Evolutionary conservation across 1,140 invertebrate genomes (phyloP).

Genomic region (Pachyrhynchus sulphureomaculatus): DNA sequence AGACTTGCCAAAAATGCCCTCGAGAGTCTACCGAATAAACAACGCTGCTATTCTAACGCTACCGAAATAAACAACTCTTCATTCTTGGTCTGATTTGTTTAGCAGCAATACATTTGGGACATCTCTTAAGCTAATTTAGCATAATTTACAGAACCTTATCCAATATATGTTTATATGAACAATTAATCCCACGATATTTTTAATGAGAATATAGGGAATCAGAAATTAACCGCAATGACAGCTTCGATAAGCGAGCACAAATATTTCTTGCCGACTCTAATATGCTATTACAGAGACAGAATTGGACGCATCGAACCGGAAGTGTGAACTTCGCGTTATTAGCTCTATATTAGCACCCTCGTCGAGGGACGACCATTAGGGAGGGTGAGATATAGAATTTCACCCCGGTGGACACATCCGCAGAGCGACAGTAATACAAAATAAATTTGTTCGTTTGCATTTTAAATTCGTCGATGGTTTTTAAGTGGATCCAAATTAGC

Average conservation of each 20-base stretch:
- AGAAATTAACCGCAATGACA: slow-evolving; percentile 1
- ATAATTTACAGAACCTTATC: too few species aligned
- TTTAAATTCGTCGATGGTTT: slow-evolving; percentile 19
- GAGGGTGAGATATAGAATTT: slow-evolving; percentile 38
- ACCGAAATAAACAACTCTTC: too few species aligned
- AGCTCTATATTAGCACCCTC: slow-evolving; percentile 45
- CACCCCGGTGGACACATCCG: slow-evolving; percentile 31
- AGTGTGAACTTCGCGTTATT: slow-evolving; percentile 47
- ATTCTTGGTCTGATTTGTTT: too few species aligned
- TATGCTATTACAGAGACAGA: slow-evolving; percentile 11
- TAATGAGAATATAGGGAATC: slow-evolving; percentile 4
- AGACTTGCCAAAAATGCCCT: too few species aligned
- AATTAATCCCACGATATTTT: not conserved
- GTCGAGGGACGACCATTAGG: slow-evolving; percentile 31
- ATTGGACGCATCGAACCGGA: slow-evolving; percentile 41
- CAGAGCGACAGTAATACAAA: slow-evolving; percentile 10
- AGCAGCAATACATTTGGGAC: too few species aligned
- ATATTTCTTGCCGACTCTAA: slow-evolving; percentile 2
- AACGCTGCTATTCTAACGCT: not conserved
- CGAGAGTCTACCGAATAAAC: not conserved
- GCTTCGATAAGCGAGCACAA: not conserved
- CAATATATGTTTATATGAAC: not conserved
- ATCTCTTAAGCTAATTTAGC: too few species aligned
- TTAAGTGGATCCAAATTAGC: too few species aligned
- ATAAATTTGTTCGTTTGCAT: slow-evolving; percentile 28